Evolutionary conservation across 2,888 invertebrate genomes (phyloP).

Genomic region (Agonopterix subpropinquella): DNA sequence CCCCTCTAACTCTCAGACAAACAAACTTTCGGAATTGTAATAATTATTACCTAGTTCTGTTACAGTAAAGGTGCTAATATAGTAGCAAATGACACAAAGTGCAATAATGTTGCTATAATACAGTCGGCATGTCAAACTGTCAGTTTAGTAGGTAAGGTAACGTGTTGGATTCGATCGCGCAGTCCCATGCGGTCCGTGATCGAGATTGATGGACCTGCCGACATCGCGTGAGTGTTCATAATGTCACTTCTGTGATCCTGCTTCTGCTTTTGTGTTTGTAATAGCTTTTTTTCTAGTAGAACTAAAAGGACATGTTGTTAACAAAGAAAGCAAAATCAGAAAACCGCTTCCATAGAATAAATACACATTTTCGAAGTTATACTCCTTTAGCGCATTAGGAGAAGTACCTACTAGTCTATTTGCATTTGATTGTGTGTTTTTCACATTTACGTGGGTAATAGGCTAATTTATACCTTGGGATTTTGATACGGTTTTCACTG

Average conservation of each 20-base stretch:
- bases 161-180: constrained; percentile 10
- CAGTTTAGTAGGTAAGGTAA: constrained; percentile 2
- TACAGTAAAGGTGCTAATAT: not conserved
- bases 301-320: constrained; percentile 2
- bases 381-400: no score
- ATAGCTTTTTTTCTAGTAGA: not conserved
- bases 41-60: no score
- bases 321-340: no score
- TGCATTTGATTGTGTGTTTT: no score
- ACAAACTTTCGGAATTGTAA: no score
- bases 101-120: not conserved
- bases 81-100: not conserved
- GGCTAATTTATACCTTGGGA: no score
- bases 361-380: no score
- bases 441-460: no score
- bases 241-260: constrained; percentile 4
- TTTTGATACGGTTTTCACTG: no score
- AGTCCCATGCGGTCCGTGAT: constrained; percentile 21
- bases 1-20: no score
- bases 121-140: constrained; percentile 2
- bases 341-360: no score
- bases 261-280: not conserved
- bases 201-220: constrained; percentile 32
- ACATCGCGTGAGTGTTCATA: constrained; percentile 21
- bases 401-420: no score